These are phyloP conservation scores for Stratiomys singularior DNA, from an alignment of 2,888 invertebrate species.

Conservation along the genomic window DNA sequence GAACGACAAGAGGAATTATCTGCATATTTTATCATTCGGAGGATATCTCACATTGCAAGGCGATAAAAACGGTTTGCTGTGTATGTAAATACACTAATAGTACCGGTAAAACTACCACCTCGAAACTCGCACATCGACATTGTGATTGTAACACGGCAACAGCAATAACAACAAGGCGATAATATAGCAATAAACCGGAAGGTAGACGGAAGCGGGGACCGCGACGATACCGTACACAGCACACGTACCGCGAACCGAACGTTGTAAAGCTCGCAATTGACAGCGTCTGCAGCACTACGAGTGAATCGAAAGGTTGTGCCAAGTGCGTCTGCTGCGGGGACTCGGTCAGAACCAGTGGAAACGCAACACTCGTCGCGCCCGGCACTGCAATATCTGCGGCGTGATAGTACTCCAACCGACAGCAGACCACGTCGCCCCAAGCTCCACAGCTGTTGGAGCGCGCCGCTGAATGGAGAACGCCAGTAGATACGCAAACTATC, in stretches of 20 bases:
- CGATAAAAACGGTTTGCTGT: conserved; percentile 40
- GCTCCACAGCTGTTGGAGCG: background rate
- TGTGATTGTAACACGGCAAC: conserved; percentile 26
- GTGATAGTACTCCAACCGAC: background rate
- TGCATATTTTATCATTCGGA: conserved; percentile 25
- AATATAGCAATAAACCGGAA: conserved; percentile 1
- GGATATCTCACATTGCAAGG: conserved; percentile 33
- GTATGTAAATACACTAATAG: conserved; percentile 45
- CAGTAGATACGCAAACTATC: background rate
- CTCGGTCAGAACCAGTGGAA: conserved; percentile 40
- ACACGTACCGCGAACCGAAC: conserved; percentile 32
- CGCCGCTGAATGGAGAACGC: conserved; percentile 35
- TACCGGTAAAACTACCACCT: conserved; percentile 44
- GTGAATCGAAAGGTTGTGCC: conserved; percentile 47
- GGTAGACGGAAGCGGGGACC: conserved; percentile 5
- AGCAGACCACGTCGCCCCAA: conserved; percentile 13
- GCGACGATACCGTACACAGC: conserved; percentile 16
- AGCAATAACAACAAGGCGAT: conserved; percentile 36
- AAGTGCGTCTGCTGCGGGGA: conserved; percentile 48
- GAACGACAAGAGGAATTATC: conserved; percentile 11
- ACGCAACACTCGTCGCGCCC: conserved; percentile 34
- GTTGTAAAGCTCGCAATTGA: background rate
- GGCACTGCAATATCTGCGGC: conserved; percentile 13
- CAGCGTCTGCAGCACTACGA: conserved; percentile 27
- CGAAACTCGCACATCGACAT: conserved; percentile 30